Percentiles rank a stretch among this genome's conserved stretches.
Evolutionary conservation across 2,888 invertebrate species (phyloP).

Genomic region (Sinodicranocentrus sp.): DNA sequence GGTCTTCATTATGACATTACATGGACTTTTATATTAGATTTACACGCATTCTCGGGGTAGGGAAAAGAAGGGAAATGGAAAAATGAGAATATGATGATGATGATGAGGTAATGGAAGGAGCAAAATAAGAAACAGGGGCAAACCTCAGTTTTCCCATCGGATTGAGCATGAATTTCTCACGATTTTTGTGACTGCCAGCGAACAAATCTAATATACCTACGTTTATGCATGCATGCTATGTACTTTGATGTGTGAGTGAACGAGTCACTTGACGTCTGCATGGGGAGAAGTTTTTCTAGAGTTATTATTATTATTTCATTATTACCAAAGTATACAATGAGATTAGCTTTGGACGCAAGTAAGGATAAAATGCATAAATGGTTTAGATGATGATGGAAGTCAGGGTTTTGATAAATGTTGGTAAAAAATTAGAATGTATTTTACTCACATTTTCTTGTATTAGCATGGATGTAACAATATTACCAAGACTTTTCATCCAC

Average conservation of each 20-base stretch:
- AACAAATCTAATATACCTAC: not conserved
- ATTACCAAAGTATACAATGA: conserved; percentile 10
- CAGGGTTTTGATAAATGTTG: not conserved
- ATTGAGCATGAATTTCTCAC: conserved; percentile 60
- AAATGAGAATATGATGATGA: conserved; percentile 38
- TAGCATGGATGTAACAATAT: not conserved
- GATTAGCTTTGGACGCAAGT: not conserved
- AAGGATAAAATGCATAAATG: not conserved
- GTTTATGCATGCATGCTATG: not conserved
- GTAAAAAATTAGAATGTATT: conserved; percentile 2
- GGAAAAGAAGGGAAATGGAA: conserved; percentile 35
- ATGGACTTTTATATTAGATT: conserved; percentile 31
- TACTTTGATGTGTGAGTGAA: no score
- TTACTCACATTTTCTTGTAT: no score
- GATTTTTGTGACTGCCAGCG: conserved; percentile 54
- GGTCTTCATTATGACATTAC: conserved; percentile 46
- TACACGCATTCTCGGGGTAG: conserved; percentile 31
- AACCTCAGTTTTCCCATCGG: conserved; percentile 62
- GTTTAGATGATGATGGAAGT: not conserved
- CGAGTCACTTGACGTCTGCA: not conserved
- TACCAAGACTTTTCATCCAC: not conserved
- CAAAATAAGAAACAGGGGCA: conserved; percentile 36
- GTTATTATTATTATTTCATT: conserved; percentile 40
- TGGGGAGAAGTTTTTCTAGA: conserved; percentile 9
- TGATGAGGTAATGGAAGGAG: conserved; percentile 40